Percentiles rank a stretch among this genome's conserved stretches.
phyloP scores from a whole-genome alignment of 2,888 invertebrate species.

The Cryptosula pallasiana region DNA sequence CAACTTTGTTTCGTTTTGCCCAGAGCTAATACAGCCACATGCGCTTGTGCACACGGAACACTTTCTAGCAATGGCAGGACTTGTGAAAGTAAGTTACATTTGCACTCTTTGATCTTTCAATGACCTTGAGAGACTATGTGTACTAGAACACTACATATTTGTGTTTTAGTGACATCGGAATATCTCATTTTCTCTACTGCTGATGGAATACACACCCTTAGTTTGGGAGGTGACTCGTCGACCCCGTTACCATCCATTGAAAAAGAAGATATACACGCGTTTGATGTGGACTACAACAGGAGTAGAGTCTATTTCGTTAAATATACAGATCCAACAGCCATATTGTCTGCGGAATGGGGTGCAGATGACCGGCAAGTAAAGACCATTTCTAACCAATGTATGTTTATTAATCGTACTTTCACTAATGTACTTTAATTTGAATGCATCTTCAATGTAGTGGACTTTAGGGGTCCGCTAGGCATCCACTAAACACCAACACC shows the following conservation, averaged over 20 bases:
- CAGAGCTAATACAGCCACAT: constrained; percentile 57
- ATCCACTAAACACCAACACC: no score
- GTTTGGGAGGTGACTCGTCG: constrained; percentile 62
- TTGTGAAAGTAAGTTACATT: constrained; percentile 60
- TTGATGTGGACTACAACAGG: constrained; percentile 89
- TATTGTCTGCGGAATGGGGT: no score
- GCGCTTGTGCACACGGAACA: constrained; percentile 88
- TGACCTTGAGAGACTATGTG: not conserved
- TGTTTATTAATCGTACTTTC: no score
- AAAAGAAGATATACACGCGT: constrained; percentile 71
- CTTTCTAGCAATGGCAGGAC: constrained; percentile 59
- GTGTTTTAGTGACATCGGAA: constrained; percentile 59
- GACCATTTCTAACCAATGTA: no score
- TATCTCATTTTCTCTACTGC: constrained; percentile 89
- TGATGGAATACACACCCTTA: constrained; percentile 86
- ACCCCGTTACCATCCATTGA: constrained; percentile 73
- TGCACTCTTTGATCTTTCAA: not conserved
- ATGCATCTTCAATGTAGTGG: no score
- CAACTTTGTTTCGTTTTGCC: constrained; percentile 94
- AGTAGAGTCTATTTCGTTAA: constrained; percentile 71
- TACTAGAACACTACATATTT: not conserved
- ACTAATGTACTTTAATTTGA: no score
- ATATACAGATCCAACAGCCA: no score
- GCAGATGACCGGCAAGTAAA: no score
- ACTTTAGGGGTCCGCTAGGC: no score